phyloP scores from a whole-genome alignment of 2,888 invertebrate species.

The Acrocyrtus sp. region DNA sequence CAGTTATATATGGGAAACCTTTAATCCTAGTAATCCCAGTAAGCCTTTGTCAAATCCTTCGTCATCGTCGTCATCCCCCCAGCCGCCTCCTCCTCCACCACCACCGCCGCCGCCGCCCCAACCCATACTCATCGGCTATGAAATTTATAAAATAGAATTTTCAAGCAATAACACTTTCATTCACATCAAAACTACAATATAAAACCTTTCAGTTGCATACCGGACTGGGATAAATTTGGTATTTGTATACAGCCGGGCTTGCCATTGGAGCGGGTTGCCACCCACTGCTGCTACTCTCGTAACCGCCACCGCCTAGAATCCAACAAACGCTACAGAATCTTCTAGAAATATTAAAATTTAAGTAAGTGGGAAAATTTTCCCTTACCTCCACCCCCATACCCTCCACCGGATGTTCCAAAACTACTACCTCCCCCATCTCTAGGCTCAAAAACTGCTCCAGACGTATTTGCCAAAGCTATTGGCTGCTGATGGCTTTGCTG shows the following conservation, averaged over 20 bases:
- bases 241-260: constrained; percentile 30
- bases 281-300: constrained; percentile 17
- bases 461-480: constrained; percentile 14
- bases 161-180: not conserved
- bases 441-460: constrained; percentile 28
- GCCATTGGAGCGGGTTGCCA: constrained; percentile 31
- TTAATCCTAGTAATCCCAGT: constrained; percentile 18
- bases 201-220: constrained; percentile 4
- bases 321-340: no score
- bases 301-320: constrained; percentile 26
- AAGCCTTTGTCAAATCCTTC: constrained; percentile 28
- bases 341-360: no score
- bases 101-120: no score
- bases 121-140: constrained; percentile 20
- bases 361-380: no score
- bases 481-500: constrained; percentile 5
- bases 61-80: constrained; percentile 15
- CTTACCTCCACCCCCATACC: constrained; percentile 33
- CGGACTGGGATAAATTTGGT: constrained; percentile 34
- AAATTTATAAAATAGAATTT: not conserved
- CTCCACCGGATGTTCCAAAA: constrained; percentile 28
- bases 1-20: no score
- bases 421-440: constrained; percentile 25
- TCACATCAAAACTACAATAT: not conserved
- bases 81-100: constrained; percentile 14